Evolutionary conservation across 2,113 vertebrate species (phyloP).

Genomic region (Orientallactaga bullata): DNA sequence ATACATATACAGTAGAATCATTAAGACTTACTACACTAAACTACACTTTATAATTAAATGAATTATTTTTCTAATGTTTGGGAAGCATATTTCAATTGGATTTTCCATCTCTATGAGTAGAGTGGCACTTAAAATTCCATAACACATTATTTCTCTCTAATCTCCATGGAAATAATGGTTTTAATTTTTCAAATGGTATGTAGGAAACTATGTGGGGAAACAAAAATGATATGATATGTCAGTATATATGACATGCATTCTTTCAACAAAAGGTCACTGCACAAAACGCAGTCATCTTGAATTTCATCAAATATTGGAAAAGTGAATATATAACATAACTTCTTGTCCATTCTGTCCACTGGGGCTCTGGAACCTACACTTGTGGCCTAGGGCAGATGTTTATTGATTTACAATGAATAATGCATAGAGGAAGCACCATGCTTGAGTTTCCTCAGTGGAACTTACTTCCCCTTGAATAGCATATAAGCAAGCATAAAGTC

Average conservation of each 20-base stretch:
- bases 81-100: neutral
- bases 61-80: neutral
- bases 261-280: slow-evolving; percentile 81
- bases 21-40: slow-evolving; percentile 3
- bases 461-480: slow-evolving; percentile 72
- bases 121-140: neutral
- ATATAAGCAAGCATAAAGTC: slow-evolving; percentile 70
- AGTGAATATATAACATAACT: slow-evolving; percentile 62
- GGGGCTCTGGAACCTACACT: slow-evolving; percentile 73
- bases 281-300: slow-evolving; percentile 73
- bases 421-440: slow-evolving; percentile 66
- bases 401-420: slow-evolving; percentile 83
- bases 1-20: neutral
- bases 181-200: neutral
- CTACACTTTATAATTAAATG: slow-evolving; percentile 14
- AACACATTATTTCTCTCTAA: slow-evolving; percentile 6
- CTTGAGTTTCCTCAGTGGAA: slow-evolving; percentile 72
- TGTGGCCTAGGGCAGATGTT: slow-evolving; percentile 78
- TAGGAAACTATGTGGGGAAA: slow-evolving; percentile 53
- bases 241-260: neutral
- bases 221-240: slow-evolving; percentile 44
- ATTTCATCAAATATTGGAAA: slow-evolving; percentile 80
- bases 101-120: neutral
- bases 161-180: neutral
- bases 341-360: slow-evolving; percentile 65